Conservation (phyloP, 2,888 invertebrate species). For the Myopa testacea region DNA sequence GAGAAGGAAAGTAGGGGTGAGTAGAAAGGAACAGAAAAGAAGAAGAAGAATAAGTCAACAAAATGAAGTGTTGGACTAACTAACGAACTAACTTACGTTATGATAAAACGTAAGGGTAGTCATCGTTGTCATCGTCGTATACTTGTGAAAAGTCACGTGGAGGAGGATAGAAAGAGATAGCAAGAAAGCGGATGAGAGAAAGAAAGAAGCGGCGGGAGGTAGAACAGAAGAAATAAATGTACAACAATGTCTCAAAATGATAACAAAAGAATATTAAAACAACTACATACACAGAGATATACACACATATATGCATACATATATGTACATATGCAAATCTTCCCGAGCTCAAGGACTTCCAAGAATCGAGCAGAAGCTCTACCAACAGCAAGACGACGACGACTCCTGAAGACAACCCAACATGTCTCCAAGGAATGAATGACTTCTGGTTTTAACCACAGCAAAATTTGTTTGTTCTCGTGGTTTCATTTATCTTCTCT, state of each 20-base stretch:
- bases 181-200: not conserved
- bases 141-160: too few relatives aligned
- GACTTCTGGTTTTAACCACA: conserved; percentile 53
- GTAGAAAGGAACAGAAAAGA: conserved; percentile 1
- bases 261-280: not conserved
- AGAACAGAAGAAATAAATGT: not conserved
- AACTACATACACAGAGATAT: not conserved
- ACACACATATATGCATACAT: not conserved
- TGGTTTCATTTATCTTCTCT: not conserved
- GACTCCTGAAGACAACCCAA: not conserved
- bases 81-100: too few relatives aligned
- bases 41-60: too few relatives aligned
- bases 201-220: not conserved
- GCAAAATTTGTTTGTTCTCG: conserved; percentile 46
- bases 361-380: conserved; percentile 1
- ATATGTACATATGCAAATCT: not conserved
- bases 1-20: not conserved
- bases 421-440: conserved; percentile 32
- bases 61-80: too few relatives aligned
- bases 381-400: not conserved
- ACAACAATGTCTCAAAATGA: not conserved
- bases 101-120: too few relatives aligned
- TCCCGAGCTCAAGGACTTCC: not conserved
- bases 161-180: not conserved
- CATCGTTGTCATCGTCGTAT: too few relatives aligned